A percentile compares a stretch with the other conserved stretches of the same genome.
Evolutionary conservation across 2,113 vertebrate genomes (phyloP).

Genomic region (Bufo bufo): DNA sequence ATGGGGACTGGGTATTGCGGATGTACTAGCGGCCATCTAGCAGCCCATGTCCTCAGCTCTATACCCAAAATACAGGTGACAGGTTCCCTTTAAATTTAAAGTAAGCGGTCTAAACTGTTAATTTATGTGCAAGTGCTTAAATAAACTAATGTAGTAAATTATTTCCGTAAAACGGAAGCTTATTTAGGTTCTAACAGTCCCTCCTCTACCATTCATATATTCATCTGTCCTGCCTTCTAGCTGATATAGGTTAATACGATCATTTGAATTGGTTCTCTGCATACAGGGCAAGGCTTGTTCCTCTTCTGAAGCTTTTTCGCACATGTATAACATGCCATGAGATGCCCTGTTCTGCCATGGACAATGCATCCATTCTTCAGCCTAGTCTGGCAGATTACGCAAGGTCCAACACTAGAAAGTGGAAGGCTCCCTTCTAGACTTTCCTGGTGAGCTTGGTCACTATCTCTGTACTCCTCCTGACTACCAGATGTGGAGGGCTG

Average conservation of each 20-base stretch:
- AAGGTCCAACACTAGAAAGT: constrained; percentile 84
- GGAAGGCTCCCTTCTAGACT: constrained; percentile 77
- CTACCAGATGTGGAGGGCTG: constrained; percentile 82
- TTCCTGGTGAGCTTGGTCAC: constrained; percentile 72
- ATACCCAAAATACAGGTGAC: no score
- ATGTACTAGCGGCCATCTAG: no score
- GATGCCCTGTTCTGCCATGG: constrained; percentile 92
- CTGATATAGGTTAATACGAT: constrained; percentile 90
- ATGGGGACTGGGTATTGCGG: no score
- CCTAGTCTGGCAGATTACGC: constrained; percentile 92
- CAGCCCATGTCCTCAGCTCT: constrained; percentile 52
- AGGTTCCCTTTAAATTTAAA: no score
- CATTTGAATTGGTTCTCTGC: constrained; percentile 91
- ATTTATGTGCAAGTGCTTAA: neutral
- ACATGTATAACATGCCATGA: constrained; percentile 92
- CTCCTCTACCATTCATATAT: neutral
- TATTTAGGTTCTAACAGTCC: neutral
- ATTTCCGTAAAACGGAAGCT: neutral
- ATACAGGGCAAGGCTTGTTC: constrained; percentile 94
- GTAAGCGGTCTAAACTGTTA: neutral
- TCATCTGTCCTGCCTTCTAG: constrained; percentile 63
- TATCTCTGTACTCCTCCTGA: constrained; percentile 77
- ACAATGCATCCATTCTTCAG: constrained; percentile 97
- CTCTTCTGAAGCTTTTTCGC: constrained; percentile 93
- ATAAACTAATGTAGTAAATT: neutral